Evolutionary conservation across 1,140 invertebrate species (phyloP), one percentile per base, ranked within the genome.

Genomic region (Eueides isabella): DNA sequence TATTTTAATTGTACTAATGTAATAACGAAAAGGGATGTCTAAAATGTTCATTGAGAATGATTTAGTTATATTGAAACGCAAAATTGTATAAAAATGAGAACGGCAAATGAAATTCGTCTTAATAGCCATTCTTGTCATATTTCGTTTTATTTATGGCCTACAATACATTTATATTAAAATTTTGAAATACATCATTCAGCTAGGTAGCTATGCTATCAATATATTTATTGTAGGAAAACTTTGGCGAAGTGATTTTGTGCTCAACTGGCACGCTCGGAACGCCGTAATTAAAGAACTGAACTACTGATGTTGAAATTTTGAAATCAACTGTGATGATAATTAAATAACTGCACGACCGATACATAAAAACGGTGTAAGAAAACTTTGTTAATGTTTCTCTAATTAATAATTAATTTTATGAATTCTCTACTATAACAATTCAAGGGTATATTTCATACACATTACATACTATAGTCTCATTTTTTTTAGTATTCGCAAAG

Each of bases 81-180:
- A 62, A 70, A 62, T 23, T 33, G 68, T 62, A 63, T 70, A 70
- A 70, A 70, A 70, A 70, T 70, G 61, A 19, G 33, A 70, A 62
- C 35, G 68, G 61, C 29, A 62, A 55, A 63, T 38, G 68, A 70
- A 62, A 70, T 70, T 70, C 68, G 61, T 70, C 68, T 70, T 63
- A 70, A 70, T 62, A 70, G 55, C 61, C 61, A 70, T 70, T 70
- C 61, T 55, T 41, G 61, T 70, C 55, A 41, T 62, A 63, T 70
- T 70, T 70, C 61, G 68, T 70, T 33, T 62, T 70, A 62, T 70
- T 62, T 70, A 70, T 70, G 26, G 55, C 30, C 33, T 26, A 41
- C 61, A 62, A 70, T 70, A 62, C 16, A 63, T 70, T 70, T n/a
- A 62, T 70, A 70, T 70, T 62, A 70, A 61, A 70, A 41, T 70